Evolutionary conservation across 2,797 vertebrate species (phyloP), one percentile per base, ranked within the genome.

Genomic region (Chelonia mydas): DNA sequence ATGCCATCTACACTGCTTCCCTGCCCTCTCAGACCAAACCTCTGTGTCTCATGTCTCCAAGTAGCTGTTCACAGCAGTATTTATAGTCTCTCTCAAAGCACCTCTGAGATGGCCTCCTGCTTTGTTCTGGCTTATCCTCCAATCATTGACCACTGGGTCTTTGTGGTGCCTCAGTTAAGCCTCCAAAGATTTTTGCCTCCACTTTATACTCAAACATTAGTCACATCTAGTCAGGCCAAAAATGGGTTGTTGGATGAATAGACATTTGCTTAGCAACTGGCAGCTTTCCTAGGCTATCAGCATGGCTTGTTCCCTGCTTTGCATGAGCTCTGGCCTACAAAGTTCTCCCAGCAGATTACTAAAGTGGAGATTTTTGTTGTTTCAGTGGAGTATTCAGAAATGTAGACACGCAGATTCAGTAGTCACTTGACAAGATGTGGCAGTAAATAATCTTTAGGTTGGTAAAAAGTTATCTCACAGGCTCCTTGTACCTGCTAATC

Each of bases 151-250:
- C 96, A 89, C 95, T 96, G 96, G 95, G 90, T 84, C 93, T 93
- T 96, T 78, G 84, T 95, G 96, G 96, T 94, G 90, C 95, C 94
- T 91, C 53, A 51, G 74, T 93, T 96, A 97, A 97, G 95, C 93
- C 91, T 94, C 94, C 91, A 41, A 96, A 97, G 95, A 95, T 97
- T 95, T 61, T 96, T 31, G 59, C 45, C 93, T 41, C 90, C 93
- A 54, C 90, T 95, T 95, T 94, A 92, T 86, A 87, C 86, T 91
- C 94, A 82, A 74, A 59, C 95, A 96, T 96, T 96, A 89, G 82
- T 6, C 1, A 83, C 94, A 93, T 97, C 95, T 96, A 92, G 96
- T 93, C 96, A 95, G 92, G 94, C 37, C 37, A 41, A 74, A 17
- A 45, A 23, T 74, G 23, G 12, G 37, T 37, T 74, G n/a, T 25